Percentiles rank a stretch among this genome's conserved stretches.
Conservation (phyloP, 1,140 invertebrate genomes). For the Lepidotrigona ventralis region DNA sequence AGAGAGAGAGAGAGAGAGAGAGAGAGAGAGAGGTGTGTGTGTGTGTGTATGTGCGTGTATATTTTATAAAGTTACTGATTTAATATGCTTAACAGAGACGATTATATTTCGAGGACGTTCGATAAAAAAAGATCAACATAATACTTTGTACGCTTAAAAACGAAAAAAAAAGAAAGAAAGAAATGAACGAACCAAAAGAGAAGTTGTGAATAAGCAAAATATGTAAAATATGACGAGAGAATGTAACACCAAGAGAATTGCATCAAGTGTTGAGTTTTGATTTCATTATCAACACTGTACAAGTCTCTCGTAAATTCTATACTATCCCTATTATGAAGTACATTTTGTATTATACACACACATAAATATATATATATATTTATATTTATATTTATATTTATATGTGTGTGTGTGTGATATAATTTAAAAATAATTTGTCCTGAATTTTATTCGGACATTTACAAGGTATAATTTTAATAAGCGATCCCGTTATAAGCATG, state of each 20-base stretch:
- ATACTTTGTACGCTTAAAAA: conserved; percentile 7
- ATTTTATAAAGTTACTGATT: background rate
- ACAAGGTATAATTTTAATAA: background rate
- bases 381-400: background rate
- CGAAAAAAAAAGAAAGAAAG: background rate
- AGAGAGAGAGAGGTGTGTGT: too few relatives aligned
- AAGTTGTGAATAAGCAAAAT: background rate
- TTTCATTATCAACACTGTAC: background rate
- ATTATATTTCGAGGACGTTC: conserved; percentile 15
- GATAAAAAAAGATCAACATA: background rate
- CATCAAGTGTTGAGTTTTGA: background rate
- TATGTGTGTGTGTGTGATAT: background rate
- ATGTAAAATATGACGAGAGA: background rate
- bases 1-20: too few relatives aligned
- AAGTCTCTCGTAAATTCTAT: background rate
- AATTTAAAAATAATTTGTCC: background rate
- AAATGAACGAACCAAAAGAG: background rate
- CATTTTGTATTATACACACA: background rate
- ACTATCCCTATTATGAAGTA: background rate
- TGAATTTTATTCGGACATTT: background rate
- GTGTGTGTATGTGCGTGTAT: background rate
- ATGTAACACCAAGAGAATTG: background rate
- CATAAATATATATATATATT: background rate
- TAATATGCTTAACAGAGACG: background rate
- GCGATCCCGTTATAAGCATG: background rate